Conservation (phyloP, 2,797 vertebrate species). For the Hoplostethus mediterraneus region DNA sequence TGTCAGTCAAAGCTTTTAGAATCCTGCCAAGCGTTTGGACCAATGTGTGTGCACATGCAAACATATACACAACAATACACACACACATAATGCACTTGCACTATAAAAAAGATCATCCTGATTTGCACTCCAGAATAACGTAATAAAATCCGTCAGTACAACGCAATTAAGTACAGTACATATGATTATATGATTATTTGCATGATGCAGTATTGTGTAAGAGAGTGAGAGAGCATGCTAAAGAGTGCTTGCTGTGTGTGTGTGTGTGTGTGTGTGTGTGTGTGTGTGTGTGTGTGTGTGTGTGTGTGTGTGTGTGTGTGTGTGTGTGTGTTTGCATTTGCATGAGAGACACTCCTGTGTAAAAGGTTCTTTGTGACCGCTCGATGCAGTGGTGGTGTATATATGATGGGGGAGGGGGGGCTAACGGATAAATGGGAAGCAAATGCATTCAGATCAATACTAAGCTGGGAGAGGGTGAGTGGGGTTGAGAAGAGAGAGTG, state of each 20-base stretch:
- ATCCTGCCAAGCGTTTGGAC: conserved; percentile 69
- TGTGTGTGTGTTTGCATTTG: conserved; percentile 37
- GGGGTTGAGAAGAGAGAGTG: conserved; percentile 68
- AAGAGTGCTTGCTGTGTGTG: conserved; percentile 26
- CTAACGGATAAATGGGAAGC: conserved; percentile 83
- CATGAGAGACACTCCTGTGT: conserved; percentile 67
- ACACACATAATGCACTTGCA: conserved; percentile 68
- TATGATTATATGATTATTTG: conserved; percentile 30
- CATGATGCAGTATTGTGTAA: neutral
- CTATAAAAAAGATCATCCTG: conserved; percentile 57
- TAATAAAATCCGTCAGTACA: conserved; percentile 56
- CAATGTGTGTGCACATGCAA: conserved; percentile 42
- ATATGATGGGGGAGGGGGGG: conserved; percentile 62
- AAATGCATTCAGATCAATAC: conserved; percentile 90
- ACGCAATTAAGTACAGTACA: conserved; percentile 51
- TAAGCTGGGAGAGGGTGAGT: conserved; percentile 74
- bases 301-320: conserved; percentile 12
- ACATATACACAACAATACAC: conserved; percentile 48
- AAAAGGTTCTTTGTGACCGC: conserved; percentile 83
- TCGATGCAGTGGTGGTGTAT: conserved; percentile 73
- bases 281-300: conserved; percentile 39
- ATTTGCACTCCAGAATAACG: conserved; percentile 69
- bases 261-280: conserved; percentile 12
- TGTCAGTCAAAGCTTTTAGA: conserved; percentile 83
- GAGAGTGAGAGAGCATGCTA: no score